phyloP scores from a whole-genome alignment of 2,797 vertebrate species.

The Enteromius viviparus region DNA sequence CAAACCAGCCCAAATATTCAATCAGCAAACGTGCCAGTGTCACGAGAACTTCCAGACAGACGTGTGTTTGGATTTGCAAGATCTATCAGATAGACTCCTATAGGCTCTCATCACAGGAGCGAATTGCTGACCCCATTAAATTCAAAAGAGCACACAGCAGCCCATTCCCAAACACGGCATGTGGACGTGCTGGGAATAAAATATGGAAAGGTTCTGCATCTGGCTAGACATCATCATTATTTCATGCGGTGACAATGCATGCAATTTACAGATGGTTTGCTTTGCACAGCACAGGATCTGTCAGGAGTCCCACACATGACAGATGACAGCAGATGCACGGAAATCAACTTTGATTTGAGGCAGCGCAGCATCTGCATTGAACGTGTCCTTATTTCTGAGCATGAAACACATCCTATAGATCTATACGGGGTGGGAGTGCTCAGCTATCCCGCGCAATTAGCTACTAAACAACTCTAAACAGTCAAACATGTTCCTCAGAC shows the following conservation, averaged over 20 bases:
- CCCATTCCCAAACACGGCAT: slow-evolving; percentile 70
- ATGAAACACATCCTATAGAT: not conserved
- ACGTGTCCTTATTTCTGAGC: too few relatives aligned
- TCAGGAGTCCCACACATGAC: too few relatives aligned
- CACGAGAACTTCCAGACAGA: not conserved
- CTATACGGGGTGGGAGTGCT: not conserved
- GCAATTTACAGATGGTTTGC: not conserved
- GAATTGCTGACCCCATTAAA: slow-evolving; percentile 32
- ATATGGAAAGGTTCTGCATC: slow-evolving; percentile 61
- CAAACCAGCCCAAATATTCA: not conserved
- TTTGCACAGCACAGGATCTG: not conserved
- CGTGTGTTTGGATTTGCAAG: not conserved
- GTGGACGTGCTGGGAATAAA: slow-evolving; percentile 83
- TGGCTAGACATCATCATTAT: slow-evolving; percentile 41
- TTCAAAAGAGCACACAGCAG: slow-evolving; percentile 48
- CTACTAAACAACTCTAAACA: not conserved
- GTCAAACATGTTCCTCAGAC: not conserved
- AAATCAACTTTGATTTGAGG: not conserved
- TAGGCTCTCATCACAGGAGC: not conserved
- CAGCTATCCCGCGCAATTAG: too few relatives aligned
- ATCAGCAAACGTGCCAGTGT: not conserved
- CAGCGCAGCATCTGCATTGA: not conserved
- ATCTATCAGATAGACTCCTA: not conserved
- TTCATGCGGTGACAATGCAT: slow-evolving; percentile 24
- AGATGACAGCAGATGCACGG: not conserved